Evolutionary conservation across 2,113 vertebrate genomes (phyloP).

Genomic region (Epinephelus fuscoguttatus): DNA sequence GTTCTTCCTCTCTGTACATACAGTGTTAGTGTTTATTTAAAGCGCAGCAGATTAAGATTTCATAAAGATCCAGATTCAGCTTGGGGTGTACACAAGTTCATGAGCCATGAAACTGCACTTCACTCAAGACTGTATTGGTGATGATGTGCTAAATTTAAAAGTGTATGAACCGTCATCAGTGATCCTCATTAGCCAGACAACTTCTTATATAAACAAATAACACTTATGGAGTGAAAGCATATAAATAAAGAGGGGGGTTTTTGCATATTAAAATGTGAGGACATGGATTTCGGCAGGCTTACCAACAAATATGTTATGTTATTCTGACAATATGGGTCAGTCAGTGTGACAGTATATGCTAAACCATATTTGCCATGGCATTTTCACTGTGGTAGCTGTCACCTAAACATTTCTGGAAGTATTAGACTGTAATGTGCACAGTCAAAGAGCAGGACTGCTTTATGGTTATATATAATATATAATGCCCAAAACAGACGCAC

Average conservation of each 20-base stretch:
- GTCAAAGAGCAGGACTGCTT: background rate
- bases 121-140: slow-evolving; percentile 12
- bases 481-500: background rate
- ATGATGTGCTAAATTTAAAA: slow-evolving; percentile 43
- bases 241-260: background rate
- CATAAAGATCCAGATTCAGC: slow-evolving; percentile 82
- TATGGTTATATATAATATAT: background rate
- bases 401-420: background rate
- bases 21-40: slow-evolving; percentile 88
- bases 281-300: background rate
- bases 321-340: background rate
- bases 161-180: slow-evolving; percentile 6
- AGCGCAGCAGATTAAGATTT: slow-evolving; percentile 89
- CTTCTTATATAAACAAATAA: slow-evolving; percentile 4
- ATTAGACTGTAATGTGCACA: background rate
- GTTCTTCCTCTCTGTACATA: slow-evolving; percentile 81
- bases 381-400: background rate
- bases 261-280: background rate
- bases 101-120: slow-evolving; percentile 64
- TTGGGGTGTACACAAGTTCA: slow-evolving; percentile 72
- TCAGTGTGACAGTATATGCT: no score
- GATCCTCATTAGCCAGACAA: slow-evolving; percentile 8
- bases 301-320: background rate
- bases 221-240: background rate
- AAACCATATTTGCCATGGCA: background rate